Evolutionary conservation across 2,113 vertebrate species (phyloP), one percentile per base, ranked within the genome.

Genomic region (Cololabis saira): DNA sequence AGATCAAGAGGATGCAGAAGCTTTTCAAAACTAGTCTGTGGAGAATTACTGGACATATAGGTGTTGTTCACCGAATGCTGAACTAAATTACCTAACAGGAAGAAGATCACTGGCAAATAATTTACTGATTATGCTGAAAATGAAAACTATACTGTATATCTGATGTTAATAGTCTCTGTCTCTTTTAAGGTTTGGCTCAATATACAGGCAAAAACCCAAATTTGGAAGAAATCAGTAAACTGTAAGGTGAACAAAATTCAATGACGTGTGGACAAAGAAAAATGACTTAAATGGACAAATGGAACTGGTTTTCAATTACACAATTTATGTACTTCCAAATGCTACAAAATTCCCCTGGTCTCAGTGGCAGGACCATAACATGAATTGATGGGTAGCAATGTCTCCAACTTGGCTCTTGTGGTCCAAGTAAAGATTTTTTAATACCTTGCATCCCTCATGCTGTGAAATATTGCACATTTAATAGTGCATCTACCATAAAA

Each of bases 391-490:
- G 64, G 15, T 37, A 44, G 45, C 63, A 18, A 11, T 21, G 59
- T 58, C 60, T 67, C 40, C 65, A 70, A 80, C 65, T 69, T 73
- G 58, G 69, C 76, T 47, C 74, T 62, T 63, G 67, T 60, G 63
- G 60, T 77, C 53, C 27, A 47, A 69, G 15, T 47, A 87, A 80
- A 81, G 16, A 65, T 76, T 64, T 82, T 83, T 71, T 81, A 81
- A 81, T 78, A 81, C 62, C 48, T 62, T 62, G 17, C 71, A 69
- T 69, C 53, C 47, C 41, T 76, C 80, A 59, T 44, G 41, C 45
- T 37, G 33, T 74, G 84, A 83, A 83, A 81, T 82, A 84, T 68
- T 64, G 58, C 21, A 72, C 55, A 66, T 83, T 89, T 81, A 70
- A 60, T 71, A 64, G 59, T 51, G 42, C 24, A 79, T 67, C 52